Evolutionary conservation across 2,113 vertebrate species (phyloP), one percentile per base, ranked within the genome.

Genomic region (Nicator chloris): DNA sequence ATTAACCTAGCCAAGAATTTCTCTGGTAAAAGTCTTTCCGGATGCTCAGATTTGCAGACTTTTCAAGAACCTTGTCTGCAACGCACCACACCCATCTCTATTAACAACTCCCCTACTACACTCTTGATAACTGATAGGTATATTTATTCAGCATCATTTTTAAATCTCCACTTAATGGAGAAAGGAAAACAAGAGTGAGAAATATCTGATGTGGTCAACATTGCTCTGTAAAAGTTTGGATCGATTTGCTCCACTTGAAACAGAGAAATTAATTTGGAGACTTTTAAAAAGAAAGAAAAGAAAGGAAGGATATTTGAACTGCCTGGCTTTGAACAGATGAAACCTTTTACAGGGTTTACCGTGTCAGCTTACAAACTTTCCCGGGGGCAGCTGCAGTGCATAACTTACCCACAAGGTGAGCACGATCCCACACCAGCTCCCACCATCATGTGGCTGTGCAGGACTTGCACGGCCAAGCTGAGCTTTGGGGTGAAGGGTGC

Each of bases 1-100:
- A 86, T 91, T 88, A 94, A 88, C 54, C 42, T 12, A 88, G 82
- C 91, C 71, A 94, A 88, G 82, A 90, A 93, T 92, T 96, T 92
- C 37, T 94, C 85, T 89, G 54, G 87, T 84, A 94, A 81, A 91
- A 92, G 92, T 90, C 59, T 81, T 95, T 86, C 88, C 4, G 61
- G 93, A 97, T 63, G 42, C 72, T 95, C 83, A 77, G 87, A 93
- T 82, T 91, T 85, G 92, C 88, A 96, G 92, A 75, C 76, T 94
- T 95, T 97, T 83, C 82, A 92, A 95, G 91, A 95, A 78, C 78
- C 77, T 88, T 57, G 51, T 66, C 50, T 26, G 28, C 66, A 92
- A 84, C 28, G 82, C 27, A 45, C 63, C 42, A 30, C 94, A 95
- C 86, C 92, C 64, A 83, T 57, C 53, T 87, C 30, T 82, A 64